phyloP scores from a whole-genome alignment of 2,888 invertebrate species.

The Nasonia oneida region DNA sequence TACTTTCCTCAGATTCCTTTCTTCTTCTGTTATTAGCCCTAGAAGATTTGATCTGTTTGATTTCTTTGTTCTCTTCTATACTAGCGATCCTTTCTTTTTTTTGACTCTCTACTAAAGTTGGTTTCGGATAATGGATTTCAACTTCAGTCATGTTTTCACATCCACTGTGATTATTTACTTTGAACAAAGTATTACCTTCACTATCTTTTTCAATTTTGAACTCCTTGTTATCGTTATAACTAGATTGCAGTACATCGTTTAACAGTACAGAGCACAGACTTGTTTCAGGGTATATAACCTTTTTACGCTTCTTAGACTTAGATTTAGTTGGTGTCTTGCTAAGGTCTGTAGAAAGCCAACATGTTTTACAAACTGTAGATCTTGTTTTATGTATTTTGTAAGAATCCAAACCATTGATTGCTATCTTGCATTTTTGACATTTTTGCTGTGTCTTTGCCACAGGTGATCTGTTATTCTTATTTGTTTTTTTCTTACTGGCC shows the following conservation, averaged over 20 bases:
- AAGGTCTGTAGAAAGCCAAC: constrained; percentile 71
- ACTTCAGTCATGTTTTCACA: constrained; percentile 44
- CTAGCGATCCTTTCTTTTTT: neutral
- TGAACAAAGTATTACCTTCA: constrained; percentile 66
- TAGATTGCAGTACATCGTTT: constrained; percentile 69
- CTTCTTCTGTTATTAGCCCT: constrained; percentile 50
- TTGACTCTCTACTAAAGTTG: neutral
- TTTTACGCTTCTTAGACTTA: constrained; percentile 57
- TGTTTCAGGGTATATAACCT: constrained; percentile 62
- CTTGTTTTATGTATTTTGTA: constrained; percentile 71
- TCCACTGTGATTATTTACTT: constrained; percentile 66
- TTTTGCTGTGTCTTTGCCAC: constrained; percentile 47
- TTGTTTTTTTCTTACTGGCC: constrained; percentile 56
- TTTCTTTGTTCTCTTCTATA: neutral
- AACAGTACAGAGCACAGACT: constrained; percentile 73
- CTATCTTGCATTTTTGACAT: constrained; percentile 69
- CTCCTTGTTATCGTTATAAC: constrained; percentile 53
- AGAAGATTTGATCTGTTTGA: neutral
- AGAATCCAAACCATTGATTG: constrained; percentile 68
- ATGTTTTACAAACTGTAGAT: constrained; percentile 72
- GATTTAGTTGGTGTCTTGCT: constrained; percentile 43
- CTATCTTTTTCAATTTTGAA: constrained; percentile 67
- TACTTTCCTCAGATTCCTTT: constrained; percentile 39
- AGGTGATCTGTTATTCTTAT: constrained; percentile 28
- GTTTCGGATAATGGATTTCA: constrained; percentile 35